phyloP scores from a whole-genome alignment of 2,113 vertebrate genomes.

The Corydoras sp. region DNA sequence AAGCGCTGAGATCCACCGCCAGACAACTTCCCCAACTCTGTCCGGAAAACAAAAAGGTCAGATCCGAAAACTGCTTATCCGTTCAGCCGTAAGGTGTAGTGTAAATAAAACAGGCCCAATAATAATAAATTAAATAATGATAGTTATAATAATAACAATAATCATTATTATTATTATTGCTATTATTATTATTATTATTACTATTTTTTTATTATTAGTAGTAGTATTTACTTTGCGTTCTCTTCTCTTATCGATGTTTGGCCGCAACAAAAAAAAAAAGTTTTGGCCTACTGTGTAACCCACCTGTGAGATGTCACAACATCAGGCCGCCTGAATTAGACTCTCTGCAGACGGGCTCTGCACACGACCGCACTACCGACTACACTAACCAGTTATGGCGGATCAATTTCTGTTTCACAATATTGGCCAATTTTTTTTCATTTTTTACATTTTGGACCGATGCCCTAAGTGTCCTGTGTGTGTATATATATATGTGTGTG shows the following conservation, averaged over 20 bases:
- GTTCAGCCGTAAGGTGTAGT: not conserved
- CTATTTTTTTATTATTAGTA: not conserved
- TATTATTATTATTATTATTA: not conserved
- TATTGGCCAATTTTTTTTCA: no score
- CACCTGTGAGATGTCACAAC: conserved; percentile 42
- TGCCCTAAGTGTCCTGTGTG: not conserved
- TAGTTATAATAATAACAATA: not conserved
- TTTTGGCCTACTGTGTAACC: conserved; percentile 38
- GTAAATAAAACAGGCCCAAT: conserved; percentile 27
- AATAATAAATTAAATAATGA: conserved; percentile 24
- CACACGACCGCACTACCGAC: no score
- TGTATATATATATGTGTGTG: not conserved
- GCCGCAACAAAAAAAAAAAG: not conserved
- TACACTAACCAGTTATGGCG: not conserved
- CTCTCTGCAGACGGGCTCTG: not conserved
- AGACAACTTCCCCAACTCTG: conserved; percentile 69
- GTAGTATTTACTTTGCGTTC: not conserved
- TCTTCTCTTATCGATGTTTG: not conserved
- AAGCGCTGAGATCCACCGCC: conserved; percentile 65
- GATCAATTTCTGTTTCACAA: no score
- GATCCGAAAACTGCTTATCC: conserved; percentile 33
- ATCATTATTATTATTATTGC: conserved; percentile 27
- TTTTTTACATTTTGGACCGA: conserved; percentile 7
- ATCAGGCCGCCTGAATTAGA: conserved; percentile 38
- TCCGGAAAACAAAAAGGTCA: conserved; percentile 72